Evolutionary conservation across 2,113 vertebrate species (phyloP).

Genomic region (Gorsachius goisagi): DNA sequence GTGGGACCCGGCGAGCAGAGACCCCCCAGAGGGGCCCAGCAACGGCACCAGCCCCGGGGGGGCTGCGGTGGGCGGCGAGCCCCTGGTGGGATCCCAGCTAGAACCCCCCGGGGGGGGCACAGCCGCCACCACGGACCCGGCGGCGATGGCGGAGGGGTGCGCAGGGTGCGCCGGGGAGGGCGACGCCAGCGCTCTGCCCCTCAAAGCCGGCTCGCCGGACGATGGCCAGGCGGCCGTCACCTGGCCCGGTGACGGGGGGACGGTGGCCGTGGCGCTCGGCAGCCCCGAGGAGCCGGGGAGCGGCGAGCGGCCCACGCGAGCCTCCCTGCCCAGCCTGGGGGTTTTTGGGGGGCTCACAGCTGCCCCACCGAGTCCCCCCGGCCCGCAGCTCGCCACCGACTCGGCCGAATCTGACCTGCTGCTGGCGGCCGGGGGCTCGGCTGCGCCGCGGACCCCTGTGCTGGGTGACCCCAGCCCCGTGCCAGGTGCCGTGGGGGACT

Average conservation of each 20-base stretch:
- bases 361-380: neutral
- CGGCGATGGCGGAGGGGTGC: neutral
- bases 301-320: slow-evolving; percentile 46
- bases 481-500: neutral
- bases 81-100: too few relatives aligned
- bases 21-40: too few relatives aligned
- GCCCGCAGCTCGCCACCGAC: slow-evolving; percentile 55
- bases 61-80: too few relatives aligned
- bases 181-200: neutral
- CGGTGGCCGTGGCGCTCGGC: slow-evolving; percentile 1
- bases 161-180: slow-evolving; percentile 40
- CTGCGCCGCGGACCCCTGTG: neutral
- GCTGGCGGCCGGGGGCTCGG: slow-evolving; percentile 39
- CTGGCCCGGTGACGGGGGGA: neutral
- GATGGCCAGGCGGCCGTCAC: neutral
- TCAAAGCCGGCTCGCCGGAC: neutral
- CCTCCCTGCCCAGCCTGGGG: slow-evolving; percentile 28
- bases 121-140: neutral
- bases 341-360: neutral
- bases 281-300: slow-evolving; percentile 81
- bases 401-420: slow-evolving; percentile 74
- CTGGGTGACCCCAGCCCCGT: neutral
- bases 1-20: too few relatives aligned
- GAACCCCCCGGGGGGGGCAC: neutral
- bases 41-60: too few relatives aligned